Evolutionary conservation across 2,888 invertebrate genomes (phyloP).

Genomic region (Melitaea athalia): DNA sequence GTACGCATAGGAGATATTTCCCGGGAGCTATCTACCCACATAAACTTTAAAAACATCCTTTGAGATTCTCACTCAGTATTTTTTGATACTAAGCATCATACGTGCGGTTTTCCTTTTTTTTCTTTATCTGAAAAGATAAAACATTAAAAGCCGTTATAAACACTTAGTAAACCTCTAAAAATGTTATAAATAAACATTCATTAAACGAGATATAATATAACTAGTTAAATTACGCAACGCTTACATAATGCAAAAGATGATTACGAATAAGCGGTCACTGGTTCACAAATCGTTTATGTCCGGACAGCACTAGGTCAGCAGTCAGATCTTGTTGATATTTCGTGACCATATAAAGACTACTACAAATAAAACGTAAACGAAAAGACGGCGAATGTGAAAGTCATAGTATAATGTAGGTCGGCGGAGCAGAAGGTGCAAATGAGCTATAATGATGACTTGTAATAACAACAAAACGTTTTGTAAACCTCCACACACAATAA

Average conservation of each 20-base stretch:
- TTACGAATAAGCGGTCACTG: constrained; percentile 50
- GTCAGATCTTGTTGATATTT: constrained; percentile 49
- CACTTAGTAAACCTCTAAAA: not conserved
- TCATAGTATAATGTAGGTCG: constrained; percentile 21
- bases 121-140: not conserved
- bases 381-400: constrained; percentile 32
- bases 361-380: constrained; percentile 14
- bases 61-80: no score
- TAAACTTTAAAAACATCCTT: no score
- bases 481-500: not conserved
- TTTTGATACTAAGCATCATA: no score
- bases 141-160: not conserved
- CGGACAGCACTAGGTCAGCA: constrained; percentile 58
- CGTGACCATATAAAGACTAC: constrained; percentile 40
- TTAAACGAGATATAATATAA: constrained; percentile 49
- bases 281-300: constrained; percentile 57
- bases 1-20: no score
- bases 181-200: not conserved
- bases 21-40: no score
- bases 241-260: constrained; percentile 57
- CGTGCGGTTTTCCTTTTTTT: no score
- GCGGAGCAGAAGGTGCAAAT: constrained; percentile 7
- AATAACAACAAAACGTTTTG: constrained; percentile 10
- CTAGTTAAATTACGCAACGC: constrained; percentile 56
- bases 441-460: constrained; percentile 13